Evolutionary conservation across 2,113 vertebrate genomes (phyloP), one percentile per base, ranked within the genome.

Genomic region (Brachirus orientalis): DNA sequence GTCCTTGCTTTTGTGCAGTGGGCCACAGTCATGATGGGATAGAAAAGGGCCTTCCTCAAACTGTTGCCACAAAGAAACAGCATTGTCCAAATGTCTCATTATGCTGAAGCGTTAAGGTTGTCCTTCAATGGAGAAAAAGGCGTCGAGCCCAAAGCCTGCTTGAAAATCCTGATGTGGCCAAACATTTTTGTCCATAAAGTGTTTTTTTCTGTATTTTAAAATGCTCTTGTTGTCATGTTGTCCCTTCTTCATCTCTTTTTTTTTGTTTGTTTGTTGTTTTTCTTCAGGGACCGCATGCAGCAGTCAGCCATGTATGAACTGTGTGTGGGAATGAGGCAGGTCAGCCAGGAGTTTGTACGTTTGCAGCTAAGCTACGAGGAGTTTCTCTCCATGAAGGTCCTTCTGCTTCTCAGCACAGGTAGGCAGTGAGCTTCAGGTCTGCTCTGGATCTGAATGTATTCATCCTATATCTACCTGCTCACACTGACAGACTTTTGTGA

Each of bases 271-370:
- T 45, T 45, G 7, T 17, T 45, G 10, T 40, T 35, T 40, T 18
- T 41, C 62, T 18, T 18, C 91, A 99, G 98, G 90, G 96, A 98
- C 48, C 95, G 96, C 76, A 99, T 99, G 97, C 95, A 95, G 71
- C 96, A 96, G 90, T 99, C 98, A 7, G 96, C 98, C 69, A 99
- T 99, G 98, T 99, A 98, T 28, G 96, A 98, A 37, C 92, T 99
- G 77, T 99, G 98, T 90, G 92, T 97, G 90, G 96, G 96, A 61
- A 99, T 99, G 97, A 96, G 96, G 88, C 96, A 98, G 81, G 94
- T 99, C 92, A 98, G 97, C 89, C 95, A 98, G 89, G 97, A 99
- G 91, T 99, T 99, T 40, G 93, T 98, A 22, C 94, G 97, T n/a
- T 89, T 99, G 83, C 97, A 98, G 91, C 95, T 99, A 22, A 97